Evolutionary conservation across 2,888 invertebrate genomes (phyloP).

Genomic region (Epirrita christyi): DNA sequence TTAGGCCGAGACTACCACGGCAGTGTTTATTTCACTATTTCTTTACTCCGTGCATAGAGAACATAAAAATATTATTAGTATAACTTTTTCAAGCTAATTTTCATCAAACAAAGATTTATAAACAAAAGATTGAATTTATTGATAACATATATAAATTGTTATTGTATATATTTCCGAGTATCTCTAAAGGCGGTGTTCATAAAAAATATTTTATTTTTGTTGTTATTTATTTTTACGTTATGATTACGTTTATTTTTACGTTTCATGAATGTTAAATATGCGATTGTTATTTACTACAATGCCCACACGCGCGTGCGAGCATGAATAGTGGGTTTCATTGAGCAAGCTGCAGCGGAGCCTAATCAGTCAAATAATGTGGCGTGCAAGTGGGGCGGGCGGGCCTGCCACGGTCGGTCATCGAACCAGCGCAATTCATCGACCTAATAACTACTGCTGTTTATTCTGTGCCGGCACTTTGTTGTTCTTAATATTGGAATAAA

Average conservation of each 20-base stretch:
- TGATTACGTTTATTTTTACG: background rate
- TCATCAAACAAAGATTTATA: no score
- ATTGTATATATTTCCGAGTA: no score
- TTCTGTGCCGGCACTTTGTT: conserved; percentile 14
- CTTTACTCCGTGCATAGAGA: no score
- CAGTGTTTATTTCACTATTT: no score
- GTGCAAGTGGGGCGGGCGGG: conserved; percentile 48
- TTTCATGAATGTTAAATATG: conserved; percentile 13
- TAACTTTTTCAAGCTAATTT: no score
- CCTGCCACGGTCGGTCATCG: conserved; percentile 72
- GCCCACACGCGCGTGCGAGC: conserved; percentile 45
- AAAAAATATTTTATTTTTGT: background rate
- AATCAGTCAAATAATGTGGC: conserved; percentile 66
- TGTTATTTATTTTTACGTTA: no score
- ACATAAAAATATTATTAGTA: no score
- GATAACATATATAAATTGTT: no score
- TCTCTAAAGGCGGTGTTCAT: no score
- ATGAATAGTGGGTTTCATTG: conserved; percentile 66
- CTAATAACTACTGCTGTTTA: conserved; percentile 15
- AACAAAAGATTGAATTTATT: no score
- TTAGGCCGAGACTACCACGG: no score
- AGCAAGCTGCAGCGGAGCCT: conserved; percentile 60
- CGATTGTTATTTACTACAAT: conserved; percentile 23
- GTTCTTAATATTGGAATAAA: background rate
- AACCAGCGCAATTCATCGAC: conserved; percentile 48